Evolutionary conservation across 2,888 invertebrate genomes (phyloP).

Genomic region (Dione vanillae): DNA sequence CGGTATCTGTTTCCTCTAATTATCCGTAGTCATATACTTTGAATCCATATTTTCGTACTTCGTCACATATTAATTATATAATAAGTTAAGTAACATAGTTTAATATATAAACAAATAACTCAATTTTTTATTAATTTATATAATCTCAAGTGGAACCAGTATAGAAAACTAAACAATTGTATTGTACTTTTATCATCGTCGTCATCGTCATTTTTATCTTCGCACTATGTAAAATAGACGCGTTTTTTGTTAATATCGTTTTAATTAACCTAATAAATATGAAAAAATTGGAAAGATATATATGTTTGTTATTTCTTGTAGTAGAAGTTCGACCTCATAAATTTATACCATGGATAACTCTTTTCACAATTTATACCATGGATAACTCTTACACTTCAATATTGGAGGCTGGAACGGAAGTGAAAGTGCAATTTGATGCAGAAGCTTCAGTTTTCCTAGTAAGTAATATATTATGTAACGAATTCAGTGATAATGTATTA

Average conservation of each 20-base stretch:
- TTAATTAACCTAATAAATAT: neutral
- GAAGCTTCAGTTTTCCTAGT: slow-evolving; percentile 4
- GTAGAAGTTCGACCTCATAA: neutral
- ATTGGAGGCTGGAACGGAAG: slow-evolving; percentile 3
- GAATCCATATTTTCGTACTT: too few species aligned
- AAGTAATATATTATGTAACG: neutral
- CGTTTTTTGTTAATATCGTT: neutral
- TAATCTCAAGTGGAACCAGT: too few species aligned
- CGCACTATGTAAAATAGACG: neutral
- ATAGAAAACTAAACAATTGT: too few species aligned
- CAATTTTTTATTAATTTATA: too few species aligned
- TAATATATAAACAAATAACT: too few species aligned
- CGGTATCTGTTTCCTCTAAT: too few species aligned
- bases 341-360: slow-evolving; percentile 2
- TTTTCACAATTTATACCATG: neutral
- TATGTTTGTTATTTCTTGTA: neutral
- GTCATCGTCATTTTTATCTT: neutral
- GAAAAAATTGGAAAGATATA: neutral
- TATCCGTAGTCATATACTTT: too few species aligned
- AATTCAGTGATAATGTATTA: neutral
- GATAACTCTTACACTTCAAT: neutral
- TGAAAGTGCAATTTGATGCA: slow-evolving; percentile 15
- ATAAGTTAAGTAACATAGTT: too few species aligned
- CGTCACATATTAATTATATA: too few species aligned
- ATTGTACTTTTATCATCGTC: too few species aligned